A percentile compares a stretch with the other conserved stretches of the same genome.
phyloP scores from a whole-genome alignment of 2,888 invertebrate genomes.

The Drosophila yooni region DNA sequence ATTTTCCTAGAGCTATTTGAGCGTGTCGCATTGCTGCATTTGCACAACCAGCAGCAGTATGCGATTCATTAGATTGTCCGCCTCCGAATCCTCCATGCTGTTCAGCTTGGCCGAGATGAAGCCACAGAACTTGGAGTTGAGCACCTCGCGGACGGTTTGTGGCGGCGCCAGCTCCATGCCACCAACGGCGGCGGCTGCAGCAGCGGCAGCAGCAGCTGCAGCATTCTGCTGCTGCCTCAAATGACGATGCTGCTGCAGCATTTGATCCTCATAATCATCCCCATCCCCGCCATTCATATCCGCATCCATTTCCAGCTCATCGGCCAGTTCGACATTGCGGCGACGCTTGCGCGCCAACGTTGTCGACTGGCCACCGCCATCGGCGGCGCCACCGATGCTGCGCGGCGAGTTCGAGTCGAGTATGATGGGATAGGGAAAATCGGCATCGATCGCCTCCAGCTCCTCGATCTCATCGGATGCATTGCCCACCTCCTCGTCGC shows the following conservation, averaged over 20 bases:
- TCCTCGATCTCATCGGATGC: constrained; percentile 83
- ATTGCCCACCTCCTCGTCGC: constrained; percentile 65
- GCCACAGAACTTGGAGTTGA: constrained; percentile 84
- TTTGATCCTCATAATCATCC: constrained; percentile 82
- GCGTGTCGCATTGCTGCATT: constrained; percentile 74
- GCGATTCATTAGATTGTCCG: constrained; percentile 84
- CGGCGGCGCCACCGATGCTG: constrained; percentile 43
- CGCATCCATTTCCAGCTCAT: constrained; percentile 52
- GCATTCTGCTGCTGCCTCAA: constrained; percentile 80
- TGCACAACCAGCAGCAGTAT: constrained; percentile 82
- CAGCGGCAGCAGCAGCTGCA: constrained; percentile 38
- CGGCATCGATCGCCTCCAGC: constrained; percentile 83
- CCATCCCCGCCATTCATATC: constrained; percentile 67
- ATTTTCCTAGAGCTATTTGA: constrained; percentile 32
- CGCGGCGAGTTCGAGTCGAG: constrained; percentile 80
- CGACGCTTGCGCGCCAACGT: constrained; percentile 61
- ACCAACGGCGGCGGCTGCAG: constrained; percentile 49
- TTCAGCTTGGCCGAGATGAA: constrained; percentile 84
- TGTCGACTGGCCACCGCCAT: constrained; percentile 35
- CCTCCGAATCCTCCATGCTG: constrained; percentile 83
- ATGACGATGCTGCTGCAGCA: constrained; percentile 83
- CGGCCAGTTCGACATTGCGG: constrained; percentile 56
- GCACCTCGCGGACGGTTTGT: constrained; percentile 83
- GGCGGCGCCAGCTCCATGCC: constrained; percentile 78
- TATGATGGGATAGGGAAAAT: constrained; percentile 83